These are phyloP conservation scores for Anthrax anthrax DNA, from an alignment of 2,888 invertebrate species.

Conservation along the genomic window DNA sequence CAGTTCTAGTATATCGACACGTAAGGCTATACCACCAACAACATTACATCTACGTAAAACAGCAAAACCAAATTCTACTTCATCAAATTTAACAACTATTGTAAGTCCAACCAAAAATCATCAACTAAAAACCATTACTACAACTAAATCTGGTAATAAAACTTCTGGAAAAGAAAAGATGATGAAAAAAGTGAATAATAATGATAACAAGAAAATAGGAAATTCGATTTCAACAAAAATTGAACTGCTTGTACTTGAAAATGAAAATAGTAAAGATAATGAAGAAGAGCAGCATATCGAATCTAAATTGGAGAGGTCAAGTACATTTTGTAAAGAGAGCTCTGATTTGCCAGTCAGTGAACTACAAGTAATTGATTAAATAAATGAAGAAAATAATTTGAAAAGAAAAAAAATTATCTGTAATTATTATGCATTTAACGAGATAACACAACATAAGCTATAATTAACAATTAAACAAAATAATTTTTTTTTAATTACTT, in stretches of 20 bases:
- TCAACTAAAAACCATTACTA: constrained; percentile 4
- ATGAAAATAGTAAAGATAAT: constrained; percentile 21
- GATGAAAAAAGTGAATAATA: too few species aligned
- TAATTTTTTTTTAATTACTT: too few species aligned
- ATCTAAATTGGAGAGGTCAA: constrained; percentile 33
- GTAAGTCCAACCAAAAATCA: constrained; percentile 7
- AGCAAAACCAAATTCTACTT: constrained; percentile 5
- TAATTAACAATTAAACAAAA: too few species aligned
- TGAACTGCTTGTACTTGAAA: constrained; percentile 26
- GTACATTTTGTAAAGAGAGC: constrained; percentile 34
- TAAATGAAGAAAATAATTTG: neutral
- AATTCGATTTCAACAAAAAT: neutral
- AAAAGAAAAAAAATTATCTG: neutral
- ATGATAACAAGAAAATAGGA: neutral
- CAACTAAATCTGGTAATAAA: neutral
- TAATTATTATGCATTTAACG: neutral
- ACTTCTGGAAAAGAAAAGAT: neutral
- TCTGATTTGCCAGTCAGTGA: constrained; percentile 29
- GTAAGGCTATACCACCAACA: constrained; percentile 19
- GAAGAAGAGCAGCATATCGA: constrained; percentile 20
- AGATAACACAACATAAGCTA: too few species aligned
- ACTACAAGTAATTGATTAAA: constrained; percentile 31
- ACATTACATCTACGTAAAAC: constrained; percentile 13
- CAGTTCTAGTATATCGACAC: constrained; percentile 29
- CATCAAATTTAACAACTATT: neutral